Conservation (phyloP, 2,113 vertebrate species). For the Fregetta grallaria region DNA sequence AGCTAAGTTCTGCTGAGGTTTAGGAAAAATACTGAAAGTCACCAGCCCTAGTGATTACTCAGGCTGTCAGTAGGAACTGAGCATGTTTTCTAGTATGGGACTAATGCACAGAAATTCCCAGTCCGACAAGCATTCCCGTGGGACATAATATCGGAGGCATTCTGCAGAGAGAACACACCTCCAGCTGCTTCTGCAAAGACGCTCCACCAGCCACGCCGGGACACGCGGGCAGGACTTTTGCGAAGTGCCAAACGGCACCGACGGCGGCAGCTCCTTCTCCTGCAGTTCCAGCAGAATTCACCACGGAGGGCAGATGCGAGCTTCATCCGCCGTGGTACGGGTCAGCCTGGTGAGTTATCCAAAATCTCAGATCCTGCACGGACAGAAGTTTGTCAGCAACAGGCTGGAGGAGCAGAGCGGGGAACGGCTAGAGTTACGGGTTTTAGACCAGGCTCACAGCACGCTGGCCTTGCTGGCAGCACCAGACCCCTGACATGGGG, state of each 20-base stretch:
- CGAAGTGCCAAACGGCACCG: not conserved
- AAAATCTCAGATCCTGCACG: accelerated
- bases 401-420: not conserved
- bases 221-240: accelerated
- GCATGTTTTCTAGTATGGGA: not conserved
- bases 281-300: accelerated
- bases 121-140: accelerated
- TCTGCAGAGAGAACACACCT: not conserved
- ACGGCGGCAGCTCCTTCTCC: not conserved
- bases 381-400: accelerated
- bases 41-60: not conserved
- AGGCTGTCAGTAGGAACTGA: not conserved
- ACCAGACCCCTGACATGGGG: accelerated
- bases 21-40: conserved; percentile 7
- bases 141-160: accelerated
- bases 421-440: accelerated
- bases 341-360: not conserved
- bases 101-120: not conserved
- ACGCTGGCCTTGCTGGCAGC: too few species aligned
- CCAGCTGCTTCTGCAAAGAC: not conserved
- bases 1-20: not conserved
- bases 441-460: not conserved
- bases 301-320: accelerated
- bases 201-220: not conserved
- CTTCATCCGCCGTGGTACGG: accelerated